phyloP scores from a whole-genome alignment of 92 coral and sea anemone species.

The Micromussa lordhowensis region DNA sequence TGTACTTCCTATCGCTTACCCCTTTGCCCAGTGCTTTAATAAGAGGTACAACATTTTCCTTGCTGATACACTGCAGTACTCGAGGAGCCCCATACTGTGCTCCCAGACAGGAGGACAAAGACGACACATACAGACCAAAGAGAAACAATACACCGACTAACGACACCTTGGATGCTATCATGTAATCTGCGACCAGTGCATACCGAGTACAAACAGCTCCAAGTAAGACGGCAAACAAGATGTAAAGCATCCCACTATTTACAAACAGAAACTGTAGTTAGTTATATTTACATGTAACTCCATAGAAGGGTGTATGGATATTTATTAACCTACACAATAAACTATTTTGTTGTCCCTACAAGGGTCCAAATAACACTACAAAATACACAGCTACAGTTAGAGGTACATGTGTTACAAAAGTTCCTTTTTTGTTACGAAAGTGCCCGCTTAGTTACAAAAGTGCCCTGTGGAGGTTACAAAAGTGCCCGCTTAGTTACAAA shows the following conservation, averaged over 20 bases:
- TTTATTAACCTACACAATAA: too few relatives aligned
- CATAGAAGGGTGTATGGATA: too few relatives aligned
- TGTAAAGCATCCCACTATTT: slow-evolving; percentile 90
- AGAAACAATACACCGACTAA: slow-evolving; percentile 93
- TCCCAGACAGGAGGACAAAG: slow-evolving; percentile 96
- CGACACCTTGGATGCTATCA: slow-evolving; percentile 99
- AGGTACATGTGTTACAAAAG: too few relatives aligned
- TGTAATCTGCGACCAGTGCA: slow-evolving; percentile 90
- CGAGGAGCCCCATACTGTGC: slow-evolving; percentile 98
- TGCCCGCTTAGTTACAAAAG: too few relatives aligned
- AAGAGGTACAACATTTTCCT: slow-evolving; percentile 94
- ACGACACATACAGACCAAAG: slow-evolving; percentile 96
- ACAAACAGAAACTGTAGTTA: not conserved
- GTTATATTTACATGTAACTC: too few relatives aligned
- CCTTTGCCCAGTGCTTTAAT: slow-evolving; percentile 93
- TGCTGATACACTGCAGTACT: slow-evolving; percentile 91
- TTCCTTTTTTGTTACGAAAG: too few relatives aligned
- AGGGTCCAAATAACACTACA: too few relatives aligned
- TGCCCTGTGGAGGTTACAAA: too few relatives aligned
- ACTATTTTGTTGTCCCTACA: too few relatives aligned
- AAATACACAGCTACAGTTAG: too few relatives aligned
- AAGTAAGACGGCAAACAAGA: slow-evolving; percentile 90
- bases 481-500: too few relatives aligned
- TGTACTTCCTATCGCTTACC: too few relatives aligned
- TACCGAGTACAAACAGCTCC: slow-evolving; percentile 97